Percentiles rank a stretch among this genome's conserved stretches.
Conservation (phyloP, 2,888 invertebrate species). For the Drosophila neotestacea region DNA sequence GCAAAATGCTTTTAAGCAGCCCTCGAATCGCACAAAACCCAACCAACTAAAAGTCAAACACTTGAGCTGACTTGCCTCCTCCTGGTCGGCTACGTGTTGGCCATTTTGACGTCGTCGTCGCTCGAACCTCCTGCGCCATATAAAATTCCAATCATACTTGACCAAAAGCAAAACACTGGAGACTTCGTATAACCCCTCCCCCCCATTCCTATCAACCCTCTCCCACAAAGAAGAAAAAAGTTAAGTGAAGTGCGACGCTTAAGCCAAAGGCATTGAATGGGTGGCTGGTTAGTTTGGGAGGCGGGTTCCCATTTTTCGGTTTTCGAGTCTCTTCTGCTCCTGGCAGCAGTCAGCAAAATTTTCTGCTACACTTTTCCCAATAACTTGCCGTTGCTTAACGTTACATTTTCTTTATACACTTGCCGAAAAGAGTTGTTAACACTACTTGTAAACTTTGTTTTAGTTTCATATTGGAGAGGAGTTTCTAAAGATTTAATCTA, state of each 20-base stretch:
- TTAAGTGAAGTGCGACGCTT: slow-evolving; percentile 75
- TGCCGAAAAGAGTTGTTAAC: slow-evolving; percentile 15
- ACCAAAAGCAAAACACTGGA: slow-evolving; percentile 78
- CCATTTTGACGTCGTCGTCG: slow-evolving; percentile 68
- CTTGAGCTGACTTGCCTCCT: slow-evolving; percentile 40
- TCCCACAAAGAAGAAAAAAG: slow-evolving; percentile 43
- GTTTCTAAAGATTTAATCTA: background rate
- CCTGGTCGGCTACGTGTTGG: slow-evolving; percentile 65
- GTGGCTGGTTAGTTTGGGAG: slow-evolving; percentile 24
- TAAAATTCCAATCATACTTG: slow-evolving; percentile 80
- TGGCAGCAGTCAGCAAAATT: slow-evolving; percentile 70
- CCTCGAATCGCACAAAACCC: slow-evolving; percentile 19
- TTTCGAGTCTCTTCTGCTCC: slow-evolving; percentile 38
- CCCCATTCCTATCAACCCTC: background rate
- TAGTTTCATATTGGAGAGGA: too few relatives aligned
- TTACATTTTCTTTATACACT: slow-evolving; percentile 46
- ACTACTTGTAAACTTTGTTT: background rate
- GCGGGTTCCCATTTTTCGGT: slow-evolving; percentile 13
- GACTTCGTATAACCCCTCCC: slow-evolving; percentile 53
- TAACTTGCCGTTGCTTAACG: slow-evolving; percentile 61
- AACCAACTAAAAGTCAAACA: slow-evolving; percentile 74
- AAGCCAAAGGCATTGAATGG: slow-evolving; percentile 54
- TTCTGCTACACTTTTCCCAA: slow-evolving; percentile 63
- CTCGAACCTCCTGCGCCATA: slow-evolving; percentile 70
- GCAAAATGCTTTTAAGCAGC: slow-evolving; percentile 69